Percentiles rank a stretch among this genome's conserved stretches.
Evolutionary conservation across 2,113 vertebrate species (phyloP).

Genomic region (Lagopus muta): DNA sequence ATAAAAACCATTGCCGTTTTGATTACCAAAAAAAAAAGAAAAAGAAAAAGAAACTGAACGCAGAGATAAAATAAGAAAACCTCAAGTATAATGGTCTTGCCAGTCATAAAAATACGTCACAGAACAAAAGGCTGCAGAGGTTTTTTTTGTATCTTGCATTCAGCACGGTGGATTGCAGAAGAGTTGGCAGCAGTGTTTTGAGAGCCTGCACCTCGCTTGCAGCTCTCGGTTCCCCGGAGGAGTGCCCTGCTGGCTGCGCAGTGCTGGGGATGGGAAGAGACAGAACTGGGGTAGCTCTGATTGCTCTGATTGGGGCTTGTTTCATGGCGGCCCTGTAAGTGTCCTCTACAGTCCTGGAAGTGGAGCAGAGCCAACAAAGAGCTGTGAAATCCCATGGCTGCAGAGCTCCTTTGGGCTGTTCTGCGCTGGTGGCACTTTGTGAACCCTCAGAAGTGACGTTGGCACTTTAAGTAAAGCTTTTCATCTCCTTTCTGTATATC

Average conservation of each 20-base stretch:
- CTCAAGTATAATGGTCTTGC: slow-evolving; percentile 46
- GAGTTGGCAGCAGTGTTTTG: slow-evolving; percentile 19
- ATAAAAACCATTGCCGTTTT: slow-evolving; percentile 70
- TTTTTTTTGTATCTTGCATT: slow-evolving; percentile 16
- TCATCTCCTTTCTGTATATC: slow-evolving; percentile 50
- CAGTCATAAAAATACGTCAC: slow-evolving; percentile 55
- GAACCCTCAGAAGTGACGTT: slow-evolving; percentile 21
- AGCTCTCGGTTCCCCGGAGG: slow-evolving; percentile 46
- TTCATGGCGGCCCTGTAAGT: slow-evolving; percentile 20
- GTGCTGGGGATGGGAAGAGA: slow-evolving; percentile 36
- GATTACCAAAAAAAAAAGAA: slow-evolving; percentile 28
- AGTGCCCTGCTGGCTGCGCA: slow-evolving; percentile 60
- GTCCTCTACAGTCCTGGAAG: neutral
- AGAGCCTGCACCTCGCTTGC: neutral
- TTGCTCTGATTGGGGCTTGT: slow-evolving; percentile 55
- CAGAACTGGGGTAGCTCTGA: slow-evolving; percentile 75
- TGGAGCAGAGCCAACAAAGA: neutral
- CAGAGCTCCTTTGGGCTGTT: neutral
- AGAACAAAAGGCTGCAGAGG: slow-evolving; percentile 45
- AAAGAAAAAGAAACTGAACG: neutral
- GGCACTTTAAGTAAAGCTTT: slow-evolving; percentile 50
- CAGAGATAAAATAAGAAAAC: slow-evolving; percentile 68
- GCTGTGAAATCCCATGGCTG: neutral
- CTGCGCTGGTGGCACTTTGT: neutral
- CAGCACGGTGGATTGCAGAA: neutral